phyloP scores from a whole-genome alignment of 1,140 invertebrate species.

The Telenomus remus region DNA sequence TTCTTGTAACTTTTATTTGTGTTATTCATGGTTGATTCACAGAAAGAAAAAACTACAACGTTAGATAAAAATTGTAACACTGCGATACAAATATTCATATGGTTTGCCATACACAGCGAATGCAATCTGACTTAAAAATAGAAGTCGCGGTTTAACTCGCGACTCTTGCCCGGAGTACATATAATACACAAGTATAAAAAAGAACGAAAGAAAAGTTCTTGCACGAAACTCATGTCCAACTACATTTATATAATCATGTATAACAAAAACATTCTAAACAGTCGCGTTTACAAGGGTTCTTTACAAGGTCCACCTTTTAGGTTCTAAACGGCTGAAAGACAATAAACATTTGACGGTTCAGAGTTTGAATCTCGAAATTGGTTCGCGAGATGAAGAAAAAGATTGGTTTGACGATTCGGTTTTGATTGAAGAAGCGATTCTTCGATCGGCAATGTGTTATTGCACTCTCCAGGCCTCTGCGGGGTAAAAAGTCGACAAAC shows the following conservation, averaged over 20 bases:
- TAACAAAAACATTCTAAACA: slow-evolving; percentile 36
- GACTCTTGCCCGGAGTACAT: slow-evolving; percentile 10
- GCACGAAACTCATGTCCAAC: slow-evolving; percentile 29
- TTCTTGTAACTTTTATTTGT: slow-evolving; percentile 39
- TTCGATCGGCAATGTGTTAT: background rate
- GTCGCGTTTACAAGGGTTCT: slow-evolving; percentile 8
- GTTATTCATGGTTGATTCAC: slow-evolving; percentile 35
- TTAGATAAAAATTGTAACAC: slow-evolving; percentile 53
- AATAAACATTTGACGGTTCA: no score
- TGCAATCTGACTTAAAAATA: slow-evolving; percentile 38
- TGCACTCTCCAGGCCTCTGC: background rate
- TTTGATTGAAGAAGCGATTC: background rate
- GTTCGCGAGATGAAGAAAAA: no score
- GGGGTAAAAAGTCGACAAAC: background rate
- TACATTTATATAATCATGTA: slow-evolving; percentile 36
- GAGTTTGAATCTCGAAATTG: no score
- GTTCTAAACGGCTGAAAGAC: no score
- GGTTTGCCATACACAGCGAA: slow-evolving; percentile 37
- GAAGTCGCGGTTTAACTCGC: background rate
- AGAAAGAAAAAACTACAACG: slow-evolving; percentile 43
- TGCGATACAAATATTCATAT: slow-evolving; percentile 43
- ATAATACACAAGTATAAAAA: slow-evolving; percentile 45
- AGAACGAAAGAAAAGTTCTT: background rate
- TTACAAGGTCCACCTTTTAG: no score
- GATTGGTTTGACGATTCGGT: no score